Base-by-base conservation (phyloP, 2,888 invertebrate genomes). In the Parasteatoda lunata region DNA sequence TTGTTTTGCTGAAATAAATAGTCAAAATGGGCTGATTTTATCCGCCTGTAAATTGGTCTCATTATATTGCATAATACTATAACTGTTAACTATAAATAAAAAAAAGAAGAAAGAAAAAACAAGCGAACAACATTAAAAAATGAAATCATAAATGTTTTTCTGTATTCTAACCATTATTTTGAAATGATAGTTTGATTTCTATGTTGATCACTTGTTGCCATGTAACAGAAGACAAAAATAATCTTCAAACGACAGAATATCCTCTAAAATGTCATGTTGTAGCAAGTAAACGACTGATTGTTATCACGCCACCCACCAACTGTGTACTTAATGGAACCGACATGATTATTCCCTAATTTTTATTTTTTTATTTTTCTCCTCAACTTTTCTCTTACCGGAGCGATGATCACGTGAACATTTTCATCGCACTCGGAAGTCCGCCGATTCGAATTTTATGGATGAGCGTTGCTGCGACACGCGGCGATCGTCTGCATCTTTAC, bases 401-500 rank as follows among this genome's bases (percentile, higher is more conserved):
- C 30, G 30, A 30, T 30, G 30, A 30, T 30, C 30, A 30, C 30
- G 30, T 30, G 30, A 30, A 30, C 30, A 30, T 30, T 30, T 30
- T 30, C 30, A 2, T 30, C 73, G n/a, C 54, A 13, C n/a, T 15
- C 77, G 77, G 77, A 77, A 51, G 45, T 77, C 30, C 52, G 47
- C 11, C 11, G 8, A 13, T 52, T 77, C 77, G 68, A 64, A 68
- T 77, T 68, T 77, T 68, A 68, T 48, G 77, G 52, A 49, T 13
- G 9, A 49, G 70, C 70, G 49, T 49, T 48, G 70, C n/a, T 7
- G 11, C 30, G 30, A 30, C 30, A 30, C n/a, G 11, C 3, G n/a
- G 9, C n/a, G 49, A 48, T 30, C 30, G 30, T 30, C 30, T 30
- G 30, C 30, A 30, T 30, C 30, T 30, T 30, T 30, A 30, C 30